Percentiles rank a stretch among this genome's conserved stretches.
phyloP scores from a whole-genome alignment of 2,888 invertebrate genomes.

The Cecidostiba fungosa region DNA sequence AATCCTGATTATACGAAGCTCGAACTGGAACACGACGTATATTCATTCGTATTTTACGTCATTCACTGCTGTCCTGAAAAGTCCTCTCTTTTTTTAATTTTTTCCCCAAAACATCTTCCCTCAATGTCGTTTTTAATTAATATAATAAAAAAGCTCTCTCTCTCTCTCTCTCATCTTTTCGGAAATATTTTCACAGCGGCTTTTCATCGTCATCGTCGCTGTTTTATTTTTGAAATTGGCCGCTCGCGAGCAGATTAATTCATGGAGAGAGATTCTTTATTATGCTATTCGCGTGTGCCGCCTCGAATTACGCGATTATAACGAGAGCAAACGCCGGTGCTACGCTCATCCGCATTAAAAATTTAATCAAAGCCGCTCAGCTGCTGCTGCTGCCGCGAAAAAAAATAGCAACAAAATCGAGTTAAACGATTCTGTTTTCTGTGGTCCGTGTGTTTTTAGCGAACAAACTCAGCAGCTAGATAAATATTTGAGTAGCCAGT shows the following conservation, averaged over 20 bases:
- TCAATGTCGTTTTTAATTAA: neutral
- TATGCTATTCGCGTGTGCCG: neutral
- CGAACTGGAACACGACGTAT: neutral
- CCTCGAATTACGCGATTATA: neutral
- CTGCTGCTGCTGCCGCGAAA: neutral
- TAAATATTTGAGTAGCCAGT: neutral
- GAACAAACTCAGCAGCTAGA: neutral
- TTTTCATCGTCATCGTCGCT: neutral
- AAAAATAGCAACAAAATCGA: neutral
- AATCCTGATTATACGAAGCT: too few species aligned
- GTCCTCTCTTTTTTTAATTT: neutral
- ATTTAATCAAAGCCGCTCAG: constrained; percentile 6
- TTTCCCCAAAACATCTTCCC: neutral
- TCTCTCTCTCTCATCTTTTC: neutral
- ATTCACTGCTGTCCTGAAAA: neutral
- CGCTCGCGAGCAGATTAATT: neutral
- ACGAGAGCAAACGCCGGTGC: neutral
- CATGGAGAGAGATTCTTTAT: neutral
- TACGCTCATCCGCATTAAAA: constrained; percentile 2
- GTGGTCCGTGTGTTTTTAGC: neutral
- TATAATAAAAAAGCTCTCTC: neutral
- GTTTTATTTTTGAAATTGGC: neutral
- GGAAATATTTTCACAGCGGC: neutral
- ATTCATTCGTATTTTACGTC: neutral
- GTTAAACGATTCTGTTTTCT: neutral